A percentile compares a stretch with the other conserved stretches of the same genome.
phyloP scores from a whole-genome alignment of 2,113 vertebrate genomes.

The Zapornia atra region DNA sequence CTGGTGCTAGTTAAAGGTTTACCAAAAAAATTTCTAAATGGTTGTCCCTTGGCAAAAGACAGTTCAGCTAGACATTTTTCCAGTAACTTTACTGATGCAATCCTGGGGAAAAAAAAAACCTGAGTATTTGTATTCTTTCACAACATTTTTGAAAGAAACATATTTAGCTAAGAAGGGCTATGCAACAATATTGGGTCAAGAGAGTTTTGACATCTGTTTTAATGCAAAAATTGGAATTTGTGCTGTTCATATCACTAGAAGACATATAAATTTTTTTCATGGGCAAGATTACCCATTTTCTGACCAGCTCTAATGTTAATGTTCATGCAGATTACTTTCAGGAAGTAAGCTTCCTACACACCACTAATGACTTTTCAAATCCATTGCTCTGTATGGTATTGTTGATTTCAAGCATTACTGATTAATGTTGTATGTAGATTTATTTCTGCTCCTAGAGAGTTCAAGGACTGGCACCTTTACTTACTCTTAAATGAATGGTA shows the following conservation, averaged over 20 bases:
- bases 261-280: neutral
- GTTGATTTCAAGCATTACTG: constrained; percentile 17
- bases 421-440: neutral
- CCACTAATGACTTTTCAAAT: constrained; percentile 10
- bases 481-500: neutral
- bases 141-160: neutral
- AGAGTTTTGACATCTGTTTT: neutral
- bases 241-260: neutral
- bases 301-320: neutral
- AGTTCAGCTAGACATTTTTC: neutral
- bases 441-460: constrained; percentile 5
- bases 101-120: neutral
- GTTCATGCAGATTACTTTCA: neutral
- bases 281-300: neutral
- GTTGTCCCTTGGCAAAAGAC: neutral
- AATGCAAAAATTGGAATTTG: neutral
- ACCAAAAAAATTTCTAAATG: neutral
- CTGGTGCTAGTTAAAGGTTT: neutral
- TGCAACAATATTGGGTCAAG: neutral
- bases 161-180: neutral
- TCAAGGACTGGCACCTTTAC: neutral
- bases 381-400: constrained; percentile 28
- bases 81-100: neutral
- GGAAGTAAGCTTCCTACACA: neutral
- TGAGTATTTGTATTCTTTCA: neutral